Conservation (phyloP, 2,113 vertebrate genomes). For the Perca fluviatilis region DNA sequence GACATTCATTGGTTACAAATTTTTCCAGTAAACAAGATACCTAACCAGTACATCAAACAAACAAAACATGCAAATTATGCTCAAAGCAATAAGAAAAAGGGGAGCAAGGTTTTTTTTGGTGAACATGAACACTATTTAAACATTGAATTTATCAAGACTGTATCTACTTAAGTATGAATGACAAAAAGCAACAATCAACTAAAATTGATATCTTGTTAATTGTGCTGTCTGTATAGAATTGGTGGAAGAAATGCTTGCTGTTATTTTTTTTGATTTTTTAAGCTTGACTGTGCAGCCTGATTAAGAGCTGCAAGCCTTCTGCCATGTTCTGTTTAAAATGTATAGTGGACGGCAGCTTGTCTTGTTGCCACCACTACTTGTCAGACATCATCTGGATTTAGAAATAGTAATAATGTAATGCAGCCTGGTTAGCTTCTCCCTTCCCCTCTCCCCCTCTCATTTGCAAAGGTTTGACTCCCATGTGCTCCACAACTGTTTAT, state of each 20-base stretch:
- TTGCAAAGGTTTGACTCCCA: slow-evolving; percentile 1
- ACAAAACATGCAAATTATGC: background rate
- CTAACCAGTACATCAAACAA: background rate
- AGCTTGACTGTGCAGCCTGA: background rate
- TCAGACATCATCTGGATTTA: slow-evolving; percentile 31
- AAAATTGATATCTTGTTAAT: background rate
- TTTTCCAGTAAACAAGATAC: background rate
- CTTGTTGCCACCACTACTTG: background rate
- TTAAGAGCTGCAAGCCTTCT: background rate
- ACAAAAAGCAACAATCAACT: background rate
- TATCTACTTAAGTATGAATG: background rate
- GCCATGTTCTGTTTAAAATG: slow-evolving; percentile 1
- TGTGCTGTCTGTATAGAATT: background rate
- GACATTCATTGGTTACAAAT: background rate
- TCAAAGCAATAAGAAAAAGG: background rate
- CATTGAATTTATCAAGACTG: background rate
- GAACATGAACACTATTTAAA: background rate
- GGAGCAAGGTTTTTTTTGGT: background rate
- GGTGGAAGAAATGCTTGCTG: background rate
- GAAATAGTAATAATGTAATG: slow-evolving; percentile 16
- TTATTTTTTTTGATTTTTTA: background rate
- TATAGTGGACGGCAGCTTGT: background rate
- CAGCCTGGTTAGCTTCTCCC: background rate
- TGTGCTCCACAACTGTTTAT: background rate
- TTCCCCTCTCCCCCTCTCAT: background rate